These are phyloP conservation scores for Limnephilus auricula DNA, from an alignment of 2,888 invertebrate genomes.

Conservation along the genomic window DNA sequence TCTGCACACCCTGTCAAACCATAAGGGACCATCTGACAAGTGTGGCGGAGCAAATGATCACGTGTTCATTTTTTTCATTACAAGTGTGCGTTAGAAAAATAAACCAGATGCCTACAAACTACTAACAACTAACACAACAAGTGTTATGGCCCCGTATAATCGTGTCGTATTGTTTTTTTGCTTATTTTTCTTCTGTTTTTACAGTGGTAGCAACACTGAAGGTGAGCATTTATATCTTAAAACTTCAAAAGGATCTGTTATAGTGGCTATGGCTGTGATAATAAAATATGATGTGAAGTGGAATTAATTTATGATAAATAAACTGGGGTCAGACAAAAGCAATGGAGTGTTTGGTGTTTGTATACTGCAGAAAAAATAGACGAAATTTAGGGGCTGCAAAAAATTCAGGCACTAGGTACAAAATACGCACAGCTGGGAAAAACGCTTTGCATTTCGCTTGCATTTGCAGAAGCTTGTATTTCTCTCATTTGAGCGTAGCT, in stretches of 20 bases:
- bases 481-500: background rate
- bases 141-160: constrained; percentile 38
- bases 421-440: background rate
- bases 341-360: background rate
- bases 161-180: constrained; percentile 46
- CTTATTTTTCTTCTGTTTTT: constrained; percentile 32
- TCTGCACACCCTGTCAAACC: background rate
- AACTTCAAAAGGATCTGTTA: constrained; percentile 36
- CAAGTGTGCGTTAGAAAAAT: constrained; percentile 61
- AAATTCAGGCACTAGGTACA: background rate
- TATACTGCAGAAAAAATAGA: background rate
- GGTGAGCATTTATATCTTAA: constrained; percentile 21
- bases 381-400: background rate
- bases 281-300: background rate
- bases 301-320: constrained; percentile 16
- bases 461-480: too few relatives aligned
- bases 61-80: constrained; percentile 62
- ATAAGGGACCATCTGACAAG: constrained; percentile 58
- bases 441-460: background rate
- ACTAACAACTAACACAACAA: constrained; percentile 14
- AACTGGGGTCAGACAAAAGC: constrained; percentile 8
- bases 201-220: constrained; percentile 43
- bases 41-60: constrained; percentile 59
- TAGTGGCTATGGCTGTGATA: background rate
- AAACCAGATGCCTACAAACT: constrained; percentile 56